Evolutionary conservation across 2,113 vertebrate genomes (phyloP).

Genomic region (Thamnaconus septentrionalis): DNA sequence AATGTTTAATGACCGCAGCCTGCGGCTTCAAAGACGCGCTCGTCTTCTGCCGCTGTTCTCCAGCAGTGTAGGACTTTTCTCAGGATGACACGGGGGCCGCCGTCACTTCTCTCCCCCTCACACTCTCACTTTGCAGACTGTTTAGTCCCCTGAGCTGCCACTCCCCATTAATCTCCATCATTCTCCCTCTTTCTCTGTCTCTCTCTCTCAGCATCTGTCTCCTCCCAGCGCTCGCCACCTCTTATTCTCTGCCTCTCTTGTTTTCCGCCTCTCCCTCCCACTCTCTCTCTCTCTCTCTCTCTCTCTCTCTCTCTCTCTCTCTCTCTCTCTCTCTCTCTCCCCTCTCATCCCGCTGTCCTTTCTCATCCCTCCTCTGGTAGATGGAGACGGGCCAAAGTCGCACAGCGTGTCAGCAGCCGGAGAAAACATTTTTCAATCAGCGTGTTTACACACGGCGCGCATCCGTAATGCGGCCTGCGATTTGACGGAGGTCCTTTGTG

Average conservation of each 20-base stretch:
- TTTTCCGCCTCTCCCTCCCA: conserved; percentile 10
- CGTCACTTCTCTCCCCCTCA: conserved; percentile 54
- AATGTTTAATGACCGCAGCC: conserved; percentile 64
- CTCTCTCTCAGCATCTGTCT: conserved; percentile 47
- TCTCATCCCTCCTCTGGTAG: conserved; percentile 37
- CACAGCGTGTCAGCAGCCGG: conserved; percentile 35
- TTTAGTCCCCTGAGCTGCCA: conserved; percentile 58
- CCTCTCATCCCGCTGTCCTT: conserved; percentile 25
- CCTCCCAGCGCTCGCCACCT: conserved; percentile 10
- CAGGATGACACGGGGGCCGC: conserved; percentile 47
- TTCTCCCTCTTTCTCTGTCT: conserved; percentile 41
- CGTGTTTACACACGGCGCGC: conserved; percentile 50
- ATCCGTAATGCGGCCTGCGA: conserved; percentile 21
- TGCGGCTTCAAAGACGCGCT: conserved; percentile 26
- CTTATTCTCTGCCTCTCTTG: conserved; percentile 6
- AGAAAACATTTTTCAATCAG: conserved; percentile 50
- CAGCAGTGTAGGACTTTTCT: conserved; percentile 62
- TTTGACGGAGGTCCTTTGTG: conserved; percentile 14
- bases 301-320: conserved; percentile 32
- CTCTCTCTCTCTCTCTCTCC: conserved; percentile 32
- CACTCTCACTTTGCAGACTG: conserved; percentile 45
- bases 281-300: conserved; percentile 27
- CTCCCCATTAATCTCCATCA: conserved; percentile 71
- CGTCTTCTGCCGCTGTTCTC: conserved; percentile 45
- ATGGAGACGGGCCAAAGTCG: conserved; percentile 49